Conservation (phyloP, 1,140 invertebrate genomes). For the Anadara kagoshimensis region DNA sequence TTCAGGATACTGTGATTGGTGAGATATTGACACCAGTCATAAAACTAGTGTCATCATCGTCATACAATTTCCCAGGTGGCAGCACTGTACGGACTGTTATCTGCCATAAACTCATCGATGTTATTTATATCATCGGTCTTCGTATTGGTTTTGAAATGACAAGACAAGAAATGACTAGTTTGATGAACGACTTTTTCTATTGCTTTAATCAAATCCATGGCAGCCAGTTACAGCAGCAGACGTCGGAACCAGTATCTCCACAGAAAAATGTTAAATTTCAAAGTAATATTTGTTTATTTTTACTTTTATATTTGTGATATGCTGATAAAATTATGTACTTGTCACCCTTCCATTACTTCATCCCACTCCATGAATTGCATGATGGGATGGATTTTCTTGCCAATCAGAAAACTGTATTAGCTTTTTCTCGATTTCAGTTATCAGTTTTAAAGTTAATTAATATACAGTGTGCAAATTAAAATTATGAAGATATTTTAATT, state of each 20-base stretch:
- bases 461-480: too few relatives aligned
- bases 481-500: too few relatives aligned
- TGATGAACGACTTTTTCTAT: constrained; percentile 86
- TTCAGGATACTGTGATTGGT: constrained; percentile 75
- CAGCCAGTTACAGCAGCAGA: not conserved
- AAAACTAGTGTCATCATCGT: constrained; percentile 77
- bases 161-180: constrained; percentile 83
- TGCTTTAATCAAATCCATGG: constrained; percentile 86
- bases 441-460: too few relatives aligned
- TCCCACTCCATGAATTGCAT: too few relatives aligned
- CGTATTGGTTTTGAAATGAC: constrained; percentile 90
- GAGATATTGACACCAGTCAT: constrained; percentile 85
- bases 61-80: constrained; percentile 87
- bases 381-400: too few relatives aligned
- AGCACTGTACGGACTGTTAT: constrained; percentile 82
- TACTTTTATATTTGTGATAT: too few relatives aligned
- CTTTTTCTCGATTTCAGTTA: too few relatives aligned
- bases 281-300: not conserved
- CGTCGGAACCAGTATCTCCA: not conserved
- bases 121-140: constrained; percentile 85
- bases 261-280: not conserved
- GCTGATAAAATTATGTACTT: too few relatives aligned
- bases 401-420: too few relatives aligned
- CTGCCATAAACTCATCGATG: constrained; percentile 86
- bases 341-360: too few relatives aligned